Conservation (phyloP, 2,113 vertebrate genomes). For the Theristicus caerulescens region DNA sequence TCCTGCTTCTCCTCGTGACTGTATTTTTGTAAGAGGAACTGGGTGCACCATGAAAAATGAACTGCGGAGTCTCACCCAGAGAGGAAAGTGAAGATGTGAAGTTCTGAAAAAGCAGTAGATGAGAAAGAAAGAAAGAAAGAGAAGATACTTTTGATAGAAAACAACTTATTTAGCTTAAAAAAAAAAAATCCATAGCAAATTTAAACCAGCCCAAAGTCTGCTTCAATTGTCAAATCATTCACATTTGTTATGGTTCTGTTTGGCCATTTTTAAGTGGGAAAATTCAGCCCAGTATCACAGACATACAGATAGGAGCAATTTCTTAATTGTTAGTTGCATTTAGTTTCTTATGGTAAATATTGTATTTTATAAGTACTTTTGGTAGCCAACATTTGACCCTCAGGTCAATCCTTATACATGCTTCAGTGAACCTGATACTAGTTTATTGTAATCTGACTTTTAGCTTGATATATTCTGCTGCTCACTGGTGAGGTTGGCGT, state of each 20-base stretch:
- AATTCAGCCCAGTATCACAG: not conserved
- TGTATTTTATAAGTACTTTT: not conserved
- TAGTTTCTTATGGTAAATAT: not conserved
- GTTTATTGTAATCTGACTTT: not conserved
- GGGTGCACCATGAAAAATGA: not conserved
- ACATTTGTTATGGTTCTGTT: not conserved
- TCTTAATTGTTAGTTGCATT: not conserved
- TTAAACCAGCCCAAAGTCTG: not conserved
- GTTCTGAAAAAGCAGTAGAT: not conserved
- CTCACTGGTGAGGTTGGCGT: not conserved
- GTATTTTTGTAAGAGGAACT: not conserved
- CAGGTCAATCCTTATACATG: not conserved
- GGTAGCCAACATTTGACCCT: not conserved
- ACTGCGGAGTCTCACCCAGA: not conserved
- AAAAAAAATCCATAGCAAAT: not conserved
- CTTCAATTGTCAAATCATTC: not conserved
- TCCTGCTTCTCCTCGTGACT: not conserved
- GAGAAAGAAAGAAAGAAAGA: not conserved
- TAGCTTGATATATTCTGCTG: not conserved
- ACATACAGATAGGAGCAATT: not conserved
- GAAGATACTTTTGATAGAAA: not conserved
- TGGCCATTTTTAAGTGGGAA: not conserved
- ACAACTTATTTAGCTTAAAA: not conserved
- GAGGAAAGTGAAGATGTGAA: not conserved
- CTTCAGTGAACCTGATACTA: not conserved